phyloP scores from a whole-genome alignment of 2,797 vertebrate genomes.

The Leptatherina wallacei region DNA sequence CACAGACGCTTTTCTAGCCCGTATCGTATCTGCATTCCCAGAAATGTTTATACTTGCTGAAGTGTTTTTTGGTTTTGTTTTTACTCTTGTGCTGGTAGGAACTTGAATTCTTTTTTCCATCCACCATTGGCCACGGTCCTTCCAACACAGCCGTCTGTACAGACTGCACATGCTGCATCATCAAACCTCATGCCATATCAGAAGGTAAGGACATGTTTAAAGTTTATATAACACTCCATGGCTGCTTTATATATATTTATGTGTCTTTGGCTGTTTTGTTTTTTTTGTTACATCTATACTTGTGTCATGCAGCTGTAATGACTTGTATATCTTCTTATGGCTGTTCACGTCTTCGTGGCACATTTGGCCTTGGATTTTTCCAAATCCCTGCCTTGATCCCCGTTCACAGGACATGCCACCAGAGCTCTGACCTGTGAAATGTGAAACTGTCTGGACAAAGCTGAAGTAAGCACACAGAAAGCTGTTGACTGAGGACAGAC shows the following conservation, averaged over 20 bases:
- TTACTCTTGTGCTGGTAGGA: conserved; percentile 82
- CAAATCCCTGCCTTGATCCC: conserved; percentile 82
- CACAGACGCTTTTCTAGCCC: background rate
- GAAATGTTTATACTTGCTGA: background rate
- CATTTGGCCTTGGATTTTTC: conserved; percentile 72
- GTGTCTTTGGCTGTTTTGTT: no score
- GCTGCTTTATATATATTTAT: no score
- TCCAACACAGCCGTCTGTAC: conserved; percentile 87
- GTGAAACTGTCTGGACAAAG: conserved; percentile 71
- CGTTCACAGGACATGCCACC: conserved; percentile 72
- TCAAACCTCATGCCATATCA: conserved; percentile 93
- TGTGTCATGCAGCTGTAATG: background rate
- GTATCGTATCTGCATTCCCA: background rate
- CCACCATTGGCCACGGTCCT: conserved; percentile 86
- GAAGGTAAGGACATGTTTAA: conserved; percentile 84
- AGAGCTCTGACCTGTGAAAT: conserved; percentile 83
- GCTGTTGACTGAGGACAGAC: conserved; percentile 47
- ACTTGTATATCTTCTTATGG: background rate
- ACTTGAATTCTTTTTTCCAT: conserved; percentile 95
- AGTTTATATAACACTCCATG: background rate
- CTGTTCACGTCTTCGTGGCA: conserved; percentile 48
- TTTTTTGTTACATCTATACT: no score
- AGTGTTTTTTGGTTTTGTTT: background rate
- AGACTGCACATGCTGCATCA: conserved; percentile 91
- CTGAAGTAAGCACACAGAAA: conserved; percentile 65